A percentile compares a stretch with the other conserved stretches of the same genome.
Evolutionary conservation across 1,140 invertebrate genomes (phyloP).

Genomic region (Doryteuthis pealeii): DNA sequence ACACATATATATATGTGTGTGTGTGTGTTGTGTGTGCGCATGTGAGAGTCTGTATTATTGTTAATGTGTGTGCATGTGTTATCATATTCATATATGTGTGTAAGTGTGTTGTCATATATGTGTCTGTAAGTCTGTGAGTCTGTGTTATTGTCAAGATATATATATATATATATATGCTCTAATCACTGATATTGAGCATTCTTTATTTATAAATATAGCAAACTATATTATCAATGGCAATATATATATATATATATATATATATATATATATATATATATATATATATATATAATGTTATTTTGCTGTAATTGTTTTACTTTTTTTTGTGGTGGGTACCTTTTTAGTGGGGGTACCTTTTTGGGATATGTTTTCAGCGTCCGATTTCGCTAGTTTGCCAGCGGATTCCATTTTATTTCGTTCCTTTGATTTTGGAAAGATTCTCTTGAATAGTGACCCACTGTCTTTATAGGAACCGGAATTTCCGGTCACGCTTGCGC

Average conservation of each 20-base stretch:
- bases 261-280: neutral
- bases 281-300: no score
- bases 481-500: neutral
- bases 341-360: constrained; percentile 18
- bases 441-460: constrained; percentile 22
- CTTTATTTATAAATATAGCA: no score
- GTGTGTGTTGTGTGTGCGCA: no score
- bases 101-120: neutral
- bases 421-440: constrained; percentile 19
- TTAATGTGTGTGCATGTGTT: neutral
- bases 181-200: neutral
- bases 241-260: neutral
- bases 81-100: neutral
- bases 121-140: neutral
- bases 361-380: no score
- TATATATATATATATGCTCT: constrained; percentile 10
- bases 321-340: constrained; percentile 17
- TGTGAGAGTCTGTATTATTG: no score
- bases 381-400: constrained; percentile 1
- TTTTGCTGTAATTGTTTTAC: neutral
- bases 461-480: constrained; percentile 21
- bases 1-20: no score
- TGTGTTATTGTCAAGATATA: neutral
- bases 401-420: constrained; percentile 12
- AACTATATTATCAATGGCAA: neutral